Conservation (phyloP, 2,113 vertebrate genomes). For the Anguilla rostrata region DNA sequence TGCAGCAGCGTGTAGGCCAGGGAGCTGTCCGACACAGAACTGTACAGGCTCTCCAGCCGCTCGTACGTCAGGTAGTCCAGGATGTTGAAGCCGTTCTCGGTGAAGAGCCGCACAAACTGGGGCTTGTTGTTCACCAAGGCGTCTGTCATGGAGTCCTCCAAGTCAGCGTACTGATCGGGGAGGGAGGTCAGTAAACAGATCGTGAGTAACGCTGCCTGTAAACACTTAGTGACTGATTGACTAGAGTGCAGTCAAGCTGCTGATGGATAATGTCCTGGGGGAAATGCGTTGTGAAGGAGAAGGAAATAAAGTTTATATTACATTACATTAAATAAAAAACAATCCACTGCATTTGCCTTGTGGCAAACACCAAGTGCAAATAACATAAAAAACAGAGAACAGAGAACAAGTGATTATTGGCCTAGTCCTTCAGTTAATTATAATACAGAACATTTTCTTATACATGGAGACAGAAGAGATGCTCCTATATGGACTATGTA, state of each 20-base stretch:
- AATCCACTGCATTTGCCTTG: too few species aligned
- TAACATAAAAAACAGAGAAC: too few species aligned
- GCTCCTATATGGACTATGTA: not conserved
- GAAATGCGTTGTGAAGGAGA: not conserved
- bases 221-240: not conserved
- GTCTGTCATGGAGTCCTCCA: conserved; percentile 81
- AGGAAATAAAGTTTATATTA: not conserved
- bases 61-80: conserved; percentile 74
- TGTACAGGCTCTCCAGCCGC: conserved; percentile 75
- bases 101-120: conserved; percentile 83
- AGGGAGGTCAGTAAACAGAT: not conserved
- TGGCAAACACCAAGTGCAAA: too few species aligned
- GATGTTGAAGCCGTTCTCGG: conserved; percentile 80
- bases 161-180: conserved; percentile 63
- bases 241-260: not conserved
- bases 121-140: conserved; percentile 82
- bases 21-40: conserved; percentile 62
- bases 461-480: not conserved
- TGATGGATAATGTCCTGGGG: not conserved
- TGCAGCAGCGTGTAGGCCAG: conserved; percentile 69
- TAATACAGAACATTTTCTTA: not conserved
- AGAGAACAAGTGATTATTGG: too few species aligned
- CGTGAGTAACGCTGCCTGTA: not conserved
- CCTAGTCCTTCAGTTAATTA: not conserved
- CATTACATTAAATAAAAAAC: not conserved